phyloP scores from a whole-genome alignment of 2,113 vertebrate species.

The Engraulis encrasicolus region DNA sequence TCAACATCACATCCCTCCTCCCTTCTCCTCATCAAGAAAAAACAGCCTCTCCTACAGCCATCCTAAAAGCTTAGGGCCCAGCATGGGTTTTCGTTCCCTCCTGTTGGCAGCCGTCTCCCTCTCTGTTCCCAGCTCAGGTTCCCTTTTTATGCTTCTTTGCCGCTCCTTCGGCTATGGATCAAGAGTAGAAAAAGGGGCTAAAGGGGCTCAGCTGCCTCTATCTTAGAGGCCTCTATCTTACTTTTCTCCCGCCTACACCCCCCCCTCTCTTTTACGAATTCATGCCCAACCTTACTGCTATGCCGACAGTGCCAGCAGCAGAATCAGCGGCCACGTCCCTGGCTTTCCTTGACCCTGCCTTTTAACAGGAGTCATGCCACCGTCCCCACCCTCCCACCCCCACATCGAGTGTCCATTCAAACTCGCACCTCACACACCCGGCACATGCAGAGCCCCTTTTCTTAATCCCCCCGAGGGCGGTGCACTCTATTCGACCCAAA shows the following conservation, averaged over 20 bases:
- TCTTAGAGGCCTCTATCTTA: not conserved
- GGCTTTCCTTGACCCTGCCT: slow-evolving; percentile 14
- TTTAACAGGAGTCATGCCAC: not conserved
- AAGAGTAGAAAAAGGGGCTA: too few species aligned
- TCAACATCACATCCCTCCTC: not conserved
- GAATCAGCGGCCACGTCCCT: not conserved
- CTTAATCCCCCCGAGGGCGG: not conserved
- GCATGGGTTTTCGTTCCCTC: not conserved
- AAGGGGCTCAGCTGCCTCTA: not conserved
- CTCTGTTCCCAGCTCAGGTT: too few species aligned
- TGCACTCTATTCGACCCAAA: not conserved
- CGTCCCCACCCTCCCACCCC: not conserved
- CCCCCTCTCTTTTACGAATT: not conserved
- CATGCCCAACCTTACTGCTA: not conserved
- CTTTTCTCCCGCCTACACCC: not conserved
- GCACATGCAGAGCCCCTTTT: not conserved
- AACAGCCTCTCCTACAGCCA: not conserved
- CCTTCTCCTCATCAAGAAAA: not conserved
- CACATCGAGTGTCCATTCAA: not conserved
- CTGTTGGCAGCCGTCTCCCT: too few species aligned
- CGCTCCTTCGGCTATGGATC: too few species aligned
- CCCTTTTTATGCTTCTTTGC: too few species aligned
- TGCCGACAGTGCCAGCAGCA: too few species aligned
- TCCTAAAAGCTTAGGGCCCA: not conserved
- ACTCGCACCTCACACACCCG: not conserved